These are phyloP conservation scores for Epicauta chinensis DNA, from an alignment of 1,140 invertebrate species.

Conservation along the genomic window DNA sequence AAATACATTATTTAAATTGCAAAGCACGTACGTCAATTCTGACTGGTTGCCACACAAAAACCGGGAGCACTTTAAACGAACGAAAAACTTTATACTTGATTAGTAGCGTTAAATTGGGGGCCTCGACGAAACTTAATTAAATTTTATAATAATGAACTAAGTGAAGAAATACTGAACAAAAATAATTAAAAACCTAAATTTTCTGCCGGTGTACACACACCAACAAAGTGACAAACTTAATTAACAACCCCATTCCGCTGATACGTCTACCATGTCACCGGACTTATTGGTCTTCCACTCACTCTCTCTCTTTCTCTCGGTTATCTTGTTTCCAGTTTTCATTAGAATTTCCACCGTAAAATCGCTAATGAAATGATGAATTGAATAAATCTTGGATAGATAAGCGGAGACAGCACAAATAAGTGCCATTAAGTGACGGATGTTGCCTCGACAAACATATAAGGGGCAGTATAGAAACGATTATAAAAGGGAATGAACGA, in stretches of 20 bases:
- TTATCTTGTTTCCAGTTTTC: too few relatives aligned
- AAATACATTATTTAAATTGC: slow-evolving; percentile 26
- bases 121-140: slow-evolving; percentile 44
- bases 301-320: too few relatives aligned
- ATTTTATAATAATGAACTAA: slow-evolving; percentile 46
- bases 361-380: slow-evolving; percentile 41
- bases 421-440: slow-evolving; percentile 42
- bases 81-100: slow-evolving; percentile 44
- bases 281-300: too few relatives aligned
- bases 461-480: too few relatives aligned
- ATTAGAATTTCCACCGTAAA: too few relatives aligned
- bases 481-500: too few relatives aligned
- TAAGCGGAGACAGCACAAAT: slow-evolving; percentile 33
- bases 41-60: too few relatives aligned
- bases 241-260: slow-evolving; percentile 42
- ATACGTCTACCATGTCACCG: too few relatives aligned
- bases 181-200: slow-evolving; percentile 47
- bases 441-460: slow-evolving; percentile 8
- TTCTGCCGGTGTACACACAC: slow-evolving; percentile 31
- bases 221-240: slow-evolving; percentile 45
- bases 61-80: slow-evolving; percentile 28
- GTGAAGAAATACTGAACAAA: slow-evolving; percentile 45
- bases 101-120: slow-evolving; percentile 46
- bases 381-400: slow-evolving; percentile 40
- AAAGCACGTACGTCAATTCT: slow-evolving; percentile 31